Evolutionary conservation across 92 coral and sea anemone genomes (phyloP).

Genomic region (Actinostola sp.): DNA sequence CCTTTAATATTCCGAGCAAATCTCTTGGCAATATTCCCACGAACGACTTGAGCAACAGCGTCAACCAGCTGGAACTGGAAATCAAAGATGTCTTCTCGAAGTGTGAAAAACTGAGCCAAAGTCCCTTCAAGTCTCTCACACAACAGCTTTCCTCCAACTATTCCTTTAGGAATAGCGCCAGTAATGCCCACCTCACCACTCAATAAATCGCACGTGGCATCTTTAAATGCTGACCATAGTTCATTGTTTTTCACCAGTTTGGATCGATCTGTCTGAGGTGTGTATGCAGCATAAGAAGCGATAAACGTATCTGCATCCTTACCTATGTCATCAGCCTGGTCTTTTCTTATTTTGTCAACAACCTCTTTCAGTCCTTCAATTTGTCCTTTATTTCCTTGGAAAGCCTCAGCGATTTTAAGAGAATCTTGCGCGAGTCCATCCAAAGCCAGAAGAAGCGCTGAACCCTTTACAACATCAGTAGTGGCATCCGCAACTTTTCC

Average conservation of each 20-base stretch:
- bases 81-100: slow-evolving; percentile 65
- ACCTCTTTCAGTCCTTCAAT: slow-evolving; percentile 26
- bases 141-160: slow-evolving; percentile 27
- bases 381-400: slow-evolving; percentile 48
- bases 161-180: slow-evolving; percentile 31
- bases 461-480: slow-evolving; percentile 10
- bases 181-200: slow-evolving; percentile 42
- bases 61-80: slow-evolving; percentile 65
- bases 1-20: slow-evolving; percentile 42
- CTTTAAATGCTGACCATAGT: slow-evolving; percentile 59
- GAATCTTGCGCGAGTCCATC: slow-evolving; percentile 26
- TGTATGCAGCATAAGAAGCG: slow-evolving; percentile 48
- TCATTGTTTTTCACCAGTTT: slow-evolving; percentile 50
- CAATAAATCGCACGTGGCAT: slow-evolving; percentile 44
- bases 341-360: slow-evolving; percentile 34
- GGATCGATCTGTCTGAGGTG: slow-evolving; percentile 53
- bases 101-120: slow-evolving; percentile 57
- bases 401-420: slow-evolving; percentile 13
- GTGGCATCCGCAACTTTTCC: slow-evolving; percentile 42
- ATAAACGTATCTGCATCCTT: slow-evolving; percentile 45
- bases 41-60: slow-evolving; percentile 45
- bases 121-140: slow-evolving; percentile 71
- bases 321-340: slow-evolving; percentile 19
- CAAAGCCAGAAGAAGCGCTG: slow-evolving; percentile 18
- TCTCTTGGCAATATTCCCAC: slow-evolving; percentile 51